Evolutionary conservation across 2,113 vertebrate genomes (phyloP).

Genomic region (Egretta garzetta): DNA sequence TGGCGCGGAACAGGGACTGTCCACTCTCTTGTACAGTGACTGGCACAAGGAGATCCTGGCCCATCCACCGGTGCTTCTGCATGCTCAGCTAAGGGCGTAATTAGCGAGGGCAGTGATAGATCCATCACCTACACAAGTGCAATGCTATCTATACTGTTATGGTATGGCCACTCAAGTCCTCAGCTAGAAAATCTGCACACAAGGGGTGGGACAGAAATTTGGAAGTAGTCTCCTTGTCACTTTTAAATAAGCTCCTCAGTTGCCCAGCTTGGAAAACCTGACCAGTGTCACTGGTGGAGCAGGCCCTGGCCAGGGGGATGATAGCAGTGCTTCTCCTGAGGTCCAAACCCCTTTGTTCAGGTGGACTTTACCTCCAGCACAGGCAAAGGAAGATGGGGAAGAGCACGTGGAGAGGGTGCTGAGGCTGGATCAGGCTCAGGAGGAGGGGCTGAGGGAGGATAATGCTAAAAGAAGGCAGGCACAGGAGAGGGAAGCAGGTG

Average conservation of each 20-base stretch:
- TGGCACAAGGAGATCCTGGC: not conserved
- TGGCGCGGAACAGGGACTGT: not conserved
- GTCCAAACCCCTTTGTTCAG: not conserved
- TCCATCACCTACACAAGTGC: not conserved
- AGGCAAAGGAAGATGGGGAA: not conserved
- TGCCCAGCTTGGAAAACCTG: not conserved
- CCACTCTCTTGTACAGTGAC: not conserved
- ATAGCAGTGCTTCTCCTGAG: not conserved
- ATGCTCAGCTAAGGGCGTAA: not conserved
- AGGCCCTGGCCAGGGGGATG: not conserved
- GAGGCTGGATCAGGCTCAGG: not conserved
- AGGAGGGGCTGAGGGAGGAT: not conserved
- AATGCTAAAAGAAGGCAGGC: not conserved
- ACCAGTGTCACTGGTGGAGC: not conserved
- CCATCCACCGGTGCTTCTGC: not conserved
- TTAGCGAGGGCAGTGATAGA: not conserved
- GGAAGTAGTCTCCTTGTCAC: not conserved
- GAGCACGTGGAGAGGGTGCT: not conserved
- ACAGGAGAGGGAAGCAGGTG: not conserved
- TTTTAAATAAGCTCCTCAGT: not conserved
- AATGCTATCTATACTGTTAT: rapidly evolving
- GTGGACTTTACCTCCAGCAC: not conserved
- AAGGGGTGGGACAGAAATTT: not conserved
- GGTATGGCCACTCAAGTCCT: not conserved
- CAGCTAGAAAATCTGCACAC: not conserved